Evolutionary conservation across 2,113 vertebrate species (phyloP).

Genomic region (Lipophrys pholis): DNA sequence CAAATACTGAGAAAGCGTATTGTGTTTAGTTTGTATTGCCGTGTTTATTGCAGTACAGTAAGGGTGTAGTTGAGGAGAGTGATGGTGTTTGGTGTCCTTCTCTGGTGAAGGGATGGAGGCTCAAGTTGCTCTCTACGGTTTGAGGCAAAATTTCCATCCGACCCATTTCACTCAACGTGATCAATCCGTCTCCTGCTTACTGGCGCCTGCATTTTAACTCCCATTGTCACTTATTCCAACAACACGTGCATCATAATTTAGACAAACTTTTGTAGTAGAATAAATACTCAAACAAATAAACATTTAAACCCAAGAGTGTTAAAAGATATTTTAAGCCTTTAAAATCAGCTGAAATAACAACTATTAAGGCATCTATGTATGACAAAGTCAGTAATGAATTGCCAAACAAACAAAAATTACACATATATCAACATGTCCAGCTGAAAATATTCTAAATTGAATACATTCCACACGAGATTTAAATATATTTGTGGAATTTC

Average conservation of each 20-base stretch:
- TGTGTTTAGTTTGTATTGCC: background rate
- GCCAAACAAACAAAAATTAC: too few relatives aligned
- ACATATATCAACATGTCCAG: too few relatives aligned
- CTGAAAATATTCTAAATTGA: too few relatives aligned
- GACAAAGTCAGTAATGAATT: too few relatives aligned
- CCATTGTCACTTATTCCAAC: background rate
- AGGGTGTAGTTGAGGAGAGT: slow-evolving; percentile 48
- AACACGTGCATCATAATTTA: background rate
- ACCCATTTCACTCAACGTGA: slow-evolving; percentile 56
- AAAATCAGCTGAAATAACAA: too few relatives aligned
- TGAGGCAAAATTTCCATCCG: slow-evolving; percentile 74
- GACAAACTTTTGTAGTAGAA: background rate
- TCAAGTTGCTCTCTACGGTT: slow-evolving; percentile 76
- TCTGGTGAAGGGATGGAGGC: slow-evolving; percentile 63
- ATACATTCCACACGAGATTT: too few relatives aligned
- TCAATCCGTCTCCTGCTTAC: slow-evolving; percentile 9
- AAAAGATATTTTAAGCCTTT: too few relatives aligned
- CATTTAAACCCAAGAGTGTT: too few relatives aligned
- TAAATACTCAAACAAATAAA: too few relatives aligned
- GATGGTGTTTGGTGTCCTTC: slow-evolving; percentile 78
- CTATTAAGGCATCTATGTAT: too few relatives aligned
- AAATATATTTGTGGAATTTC: too few relatives aligned
- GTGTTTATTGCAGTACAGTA: slow-evolving; percentile 44
- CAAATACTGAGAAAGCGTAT: background rate
- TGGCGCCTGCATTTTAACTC: background rate